A percentile compares a stretch with the other conserved stretches of the same genome.
Conservation (phyloP, 2,888 invertebrate genomes). For the Xestia rhomboidea region DNA sequence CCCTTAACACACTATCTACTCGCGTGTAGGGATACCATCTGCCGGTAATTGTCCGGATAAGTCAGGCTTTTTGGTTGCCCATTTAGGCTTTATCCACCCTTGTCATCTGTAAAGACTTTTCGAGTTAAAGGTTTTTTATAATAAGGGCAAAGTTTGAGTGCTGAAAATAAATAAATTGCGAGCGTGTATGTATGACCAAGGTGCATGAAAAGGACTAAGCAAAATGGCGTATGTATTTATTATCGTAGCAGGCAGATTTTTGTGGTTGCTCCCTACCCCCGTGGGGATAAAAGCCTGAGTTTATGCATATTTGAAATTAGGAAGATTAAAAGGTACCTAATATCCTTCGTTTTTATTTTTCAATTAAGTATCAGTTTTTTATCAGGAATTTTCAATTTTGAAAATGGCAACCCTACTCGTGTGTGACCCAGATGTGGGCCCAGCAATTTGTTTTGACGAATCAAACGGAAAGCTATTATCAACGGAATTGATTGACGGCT, state of each 20-base stretch:
- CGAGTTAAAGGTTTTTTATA: not conserved
- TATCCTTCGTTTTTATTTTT: not conserved
- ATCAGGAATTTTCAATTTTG: not conserved
- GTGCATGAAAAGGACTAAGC: not conserved
- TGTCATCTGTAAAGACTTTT: not conserved
- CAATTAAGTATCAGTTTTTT: not conserved
- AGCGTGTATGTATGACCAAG: not conserved
- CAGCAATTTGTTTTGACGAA: slow-evolving; percentile 72
- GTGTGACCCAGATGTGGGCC: slow-evolving; percentile 71
- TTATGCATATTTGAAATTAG: not conserved
- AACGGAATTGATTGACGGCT: slow-evolving; percentile 56
- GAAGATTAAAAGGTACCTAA: not conserved
- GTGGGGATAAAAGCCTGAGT: not conserved
- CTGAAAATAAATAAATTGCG: not conserved
- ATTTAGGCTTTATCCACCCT: not conserved
- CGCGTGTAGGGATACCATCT: not conserved
- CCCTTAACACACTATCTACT: slow-evolving; percentile 28
- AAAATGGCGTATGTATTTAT: not conserved
- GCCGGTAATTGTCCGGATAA: too few species aligned
- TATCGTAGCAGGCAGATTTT: not conserved
- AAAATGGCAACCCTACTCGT: slow-evolving; percentile 20
- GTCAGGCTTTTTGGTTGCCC: not conserved
- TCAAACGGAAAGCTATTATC: slow-evolving; percentile 62
- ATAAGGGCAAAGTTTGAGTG: not conserved
- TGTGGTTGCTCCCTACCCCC: not conserved